These are phyloP conservation scores for Hymenopus coronatus DNA, from an alignment of 2,888 invertebrate genomes.

Conservation along the genomic window DNA sequence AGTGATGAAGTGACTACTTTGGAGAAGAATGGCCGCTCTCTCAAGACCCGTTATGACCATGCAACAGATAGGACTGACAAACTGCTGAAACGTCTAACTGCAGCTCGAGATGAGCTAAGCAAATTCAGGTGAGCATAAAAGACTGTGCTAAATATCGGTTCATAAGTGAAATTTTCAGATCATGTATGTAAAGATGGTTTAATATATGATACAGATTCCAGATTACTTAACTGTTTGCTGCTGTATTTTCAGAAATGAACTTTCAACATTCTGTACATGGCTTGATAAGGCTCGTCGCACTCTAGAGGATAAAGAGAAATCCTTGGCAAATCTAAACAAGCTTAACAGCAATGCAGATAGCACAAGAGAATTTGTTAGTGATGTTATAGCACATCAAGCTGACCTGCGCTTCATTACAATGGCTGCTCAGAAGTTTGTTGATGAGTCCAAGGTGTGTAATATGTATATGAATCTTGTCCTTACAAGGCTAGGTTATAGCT, in stretches of 20 bases:
- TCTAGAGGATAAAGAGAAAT: constrained; percentile 82
- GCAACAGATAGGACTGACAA: constrained; percentile 77
- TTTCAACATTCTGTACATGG: constrained; percentile 80
- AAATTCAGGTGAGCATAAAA: constrained; percentile 63
- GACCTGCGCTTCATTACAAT: constrained; percentile 93
- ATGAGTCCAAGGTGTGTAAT: constrained; percentile 79
- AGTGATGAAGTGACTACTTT: constrained; percentile 85
- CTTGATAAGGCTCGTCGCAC: constrained; percentile 74
- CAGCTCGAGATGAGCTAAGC: constrained; percentile 82
- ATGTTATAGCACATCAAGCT: constrained; percentile 94
- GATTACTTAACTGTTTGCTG: neutral
- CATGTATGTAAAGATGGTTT: neutral
- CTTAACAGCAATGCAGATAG: constrained; percentile 68
- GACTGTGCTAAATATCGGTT: too few species aligned
- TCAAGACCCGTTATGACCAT: constrained; percentile 79
- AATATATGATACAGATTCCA: neutral
- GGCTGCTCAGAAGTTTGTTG: constrained; percentile 94
- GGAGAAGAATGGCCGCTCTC: constrained; percentile 80
- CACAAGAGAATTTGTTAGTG: constrained; percentile 85
- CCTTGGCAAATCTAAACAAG: constrained; percentile 71
- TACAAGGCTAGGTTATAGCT: neutral
- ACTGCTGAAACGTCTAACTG: constrained; percentile 69
- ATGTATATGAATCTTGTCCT: neutral
- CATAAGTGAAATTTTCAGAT: neutral
- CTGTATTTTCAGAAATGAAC: constrained; percentile 51